Evolutionary conservation across 2,888 invertebrate species (phyloP).

Genomic region (Lochmaea capreae): DNA sequence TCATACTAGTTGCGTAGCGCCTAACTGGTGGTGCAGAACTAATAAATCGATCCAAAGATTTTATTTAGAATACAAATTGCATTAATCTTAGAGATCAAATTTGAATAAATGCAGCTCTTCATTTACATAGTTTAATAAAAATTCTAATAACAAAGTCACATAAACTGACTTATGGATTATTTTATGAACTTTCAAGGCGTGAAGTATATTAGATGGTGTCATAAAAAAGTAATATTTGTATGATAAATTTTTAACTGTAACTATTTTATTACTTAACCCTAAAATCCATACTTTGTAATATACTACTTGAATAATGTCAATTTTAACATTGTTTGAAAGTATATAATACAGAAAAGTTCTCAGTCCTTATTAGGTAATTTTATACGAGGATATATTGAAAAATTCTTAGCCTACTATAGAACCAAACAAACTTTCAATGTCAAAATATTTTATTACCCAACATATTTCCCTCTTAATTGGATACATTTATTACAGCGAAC

Average conservation of each 20-base stretch:
- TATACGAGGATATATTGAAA: no score
- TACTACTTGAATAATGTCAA: no score
- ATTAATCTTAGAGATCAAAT: background rate
- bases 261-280: background rate
- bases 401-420: no score
- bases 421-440: no score
- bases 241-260: background rate
- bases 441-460: no score
- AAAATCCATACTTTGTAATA: background rate
- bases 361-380: no score
- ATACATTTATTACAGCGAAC: no score
- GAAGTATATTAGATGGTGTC: background rate
- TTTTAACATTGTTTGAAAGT: no score
- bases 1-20: no score
- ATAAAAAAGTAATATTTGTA: background rate
- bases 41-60: background rate
- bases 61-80: background rate
- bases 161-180: background rate
- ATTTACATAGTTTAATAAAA: background rate
- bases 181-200: background rate
- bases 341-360: no score
- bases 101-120: background rate
- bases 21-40: no score
- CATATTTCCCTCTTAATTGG: no score
- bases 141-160: background rate